Percentiles rank a stretch among this genome's conserved stretches.
Evolutionary conservation across 2,888 invertebrate genomes (phyloP).

Genomic region (Aspidapion aeneum): DNA sequence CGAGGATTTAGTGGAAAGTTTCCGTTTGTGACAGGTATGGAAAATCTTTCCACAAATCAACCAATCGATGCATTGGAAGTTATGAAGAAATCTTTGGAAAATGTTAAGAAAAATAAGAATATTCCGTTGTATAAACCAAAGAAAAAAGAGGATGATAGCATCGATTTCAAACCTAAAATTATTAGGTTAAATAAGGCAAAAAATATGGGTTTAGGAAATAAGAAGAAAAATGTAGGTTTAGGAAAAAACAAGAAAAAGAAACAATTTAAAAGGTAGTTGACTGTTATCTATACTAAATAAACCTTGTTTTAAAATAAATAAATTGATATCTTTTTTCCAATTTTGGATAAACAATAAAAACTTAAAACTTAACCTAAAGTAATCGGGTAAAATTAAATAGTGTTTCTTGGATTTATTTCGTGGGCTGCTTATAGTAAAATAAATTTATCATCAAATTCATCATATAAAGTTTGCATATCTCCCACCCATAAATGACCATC

Average conservation of each 20-base stretch:
- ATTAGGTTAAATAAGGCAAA: constrained; percentile 20
- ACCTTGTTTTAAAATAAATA: too few relatives aligned
- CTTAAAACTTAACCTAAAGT: too few relatives aligned
- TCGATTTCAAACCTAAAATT: constrained; percentile 7
- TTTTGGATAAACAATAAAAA: too few relatives aligned
- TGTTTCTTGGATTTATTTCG: too few relatives aligned
- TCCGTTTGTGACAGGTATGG: constrained; percentile 43
- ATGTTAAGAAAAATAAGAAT: constrained; percentile 30
- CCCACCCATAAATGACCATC: too few relatives aligned
- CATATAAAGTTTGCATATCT: too few relatives aligned
- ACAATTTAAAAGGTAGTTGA: neutral
- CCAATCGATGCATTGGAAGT: constrained; percentile 52
- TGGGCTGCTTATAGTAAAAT: too few relatives aligned
- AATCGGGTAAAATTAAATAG: too few relatives aligned
- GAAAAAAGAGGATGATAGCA: constrained; percentile 19
- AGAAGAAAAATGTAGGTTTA: neutral
- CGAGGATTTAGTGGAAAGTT: constrained; percentile 65
- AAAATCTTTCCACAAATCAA: constrained; percentile 20
- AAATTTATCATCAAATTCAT: too few relatives aligned
- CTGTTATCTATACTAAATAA: neutral
- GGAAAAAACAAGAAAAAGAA: neutral
- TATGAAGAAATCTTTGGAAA: constrained; percentile 52
- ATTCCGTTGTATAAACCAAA: constrained; percentile 37
- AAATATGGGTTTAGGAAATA: neutral
- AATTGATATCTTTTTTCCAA: too few relatives aligned